These are phyloP conservation scores for Scaptodrosophila latifasciaeformis DNA, from an alignment of 2,888 invertebrate species.

Conservation along the genomic window DNA sequence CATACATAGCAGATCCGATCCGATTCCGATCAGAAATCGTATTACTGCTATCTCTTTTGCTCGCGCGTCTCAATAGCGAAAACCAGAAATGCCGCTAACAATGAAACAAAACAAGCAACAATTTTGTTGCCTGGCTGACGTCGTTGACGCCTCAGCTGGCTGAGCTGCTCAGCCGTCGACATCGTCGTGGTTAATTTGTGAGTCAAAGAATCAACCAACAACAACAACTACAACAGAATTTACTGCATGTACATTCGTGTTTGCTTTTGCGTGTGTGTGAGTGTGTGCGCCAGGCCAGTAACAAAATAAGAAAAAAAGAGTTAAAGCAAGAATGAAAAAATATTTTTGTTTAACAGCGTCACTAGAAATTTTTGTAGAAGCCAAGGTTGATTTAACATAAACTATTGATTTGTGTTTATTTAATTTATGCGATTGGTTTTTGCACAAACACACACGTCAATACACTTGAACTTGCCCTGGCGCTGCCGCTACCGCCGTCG, in stretches of 20 bases:
- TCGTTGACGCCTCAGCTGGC: too few relatives aligned
- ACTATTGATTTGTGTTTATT: too few relatives aligned
- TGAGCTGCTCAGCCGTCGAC: neutral
- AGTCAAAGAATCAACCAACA: constrained; percentile 61
- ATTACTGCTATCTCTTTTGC: neutral
- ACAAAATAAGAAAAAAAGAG: constrained; percentile 37
- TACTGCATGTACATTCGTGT: constrained; percentile 11
- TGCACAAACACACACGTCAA: constrained; percentile 12
- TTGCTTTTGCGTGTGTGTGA: neutral
- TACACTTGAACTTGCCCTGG: constrained; percentile 53
- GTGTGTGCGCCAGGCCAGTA: constrained; percentile 13
- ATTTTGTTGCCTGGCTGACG: constrained; percentile 47
- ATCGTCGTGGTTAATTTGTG: constrained; percentile 60
- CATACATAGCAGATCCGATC: too few relatives aligned
- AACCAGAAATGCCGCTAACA: constrained; percentile 60
- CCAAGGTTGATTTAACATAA: too few relatives aligned
- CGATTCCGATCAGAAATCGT: too few relatives aligned
- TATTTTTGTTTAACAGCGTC: too few relatives aligned
- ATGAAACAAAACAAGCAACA: constrained; percentile 62
- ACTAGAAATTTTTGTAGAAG: too few relatives aligned
- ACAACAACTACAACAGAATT: constrained; percentile 32
- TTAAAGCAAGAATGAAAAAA: constrained; percentile 17
- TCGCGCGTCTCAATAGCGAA: constrained; percentile 22
- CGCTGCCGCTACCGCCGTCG: constrained; percentile 19
- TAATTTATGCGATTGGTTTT: neutral